Percentiles rank a stretch among this genome's conserved stretches.
phyloP scores from a whole-genome alignment of 1,140 invertebrate genomes.

The Ceratosolen fusciceps region DNA sequence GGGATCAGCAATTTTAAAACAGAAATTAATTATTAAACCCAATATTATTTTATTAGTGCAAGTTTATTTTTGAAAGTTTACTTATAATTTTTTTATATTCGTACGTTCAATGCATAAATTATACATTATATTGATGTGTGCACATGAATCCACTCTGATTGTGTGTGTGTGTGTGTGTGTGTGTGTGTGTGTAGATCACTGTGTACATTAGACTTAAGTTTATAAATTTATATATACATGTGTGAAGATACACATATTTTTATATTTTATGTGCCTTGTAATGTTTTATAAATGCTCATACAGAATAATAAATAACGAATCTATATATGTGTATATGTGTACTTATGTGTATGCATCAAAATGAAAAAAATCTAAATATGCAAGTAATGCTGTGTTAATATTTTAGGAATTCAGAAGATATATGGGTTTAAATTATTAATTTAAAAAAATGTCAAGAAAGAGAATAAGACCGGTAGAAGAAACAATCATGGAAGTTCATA shows the following conservation, averaged over 20 bases:
- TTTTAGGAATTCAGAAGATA: slow-evolving; percentile 40
- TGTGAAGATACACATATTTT: too few species aligned
- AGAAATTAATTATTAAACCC: slow-evolving; percentile 15
- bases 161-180: too few species aligned
- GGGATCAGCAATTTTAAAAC: not conserved
- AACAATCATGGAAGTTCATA: slow-evolving; percentile 52
- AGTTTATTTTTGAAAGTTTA: not conserved
- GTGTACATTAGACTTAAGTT: too few species aligned
- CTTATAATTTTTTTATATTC: slow-evolving; percentile 1
- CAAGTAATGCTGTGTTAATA: slow-evolving; percentile 8
- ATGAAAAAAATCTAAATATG: slow-evolving; percentile 13
- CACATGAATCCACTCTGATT: not conserved
- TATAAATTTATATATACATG: too few species aligned
- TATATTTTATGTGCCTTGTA: too few species aligned
- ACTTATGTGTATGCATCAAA: too few species aligned
- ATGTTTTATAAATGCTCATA: too few species aligned
- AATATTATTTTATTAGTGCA: not conserved
- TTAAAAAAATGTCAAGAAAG: slow-evolving; percentile 62
- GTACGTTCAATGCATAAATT: not conserved
- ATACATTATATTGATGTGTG: not conserved
- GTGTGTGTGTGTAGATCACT: too few species aligned
- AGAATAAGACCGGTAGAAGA: slow-evolving; percentile 52
- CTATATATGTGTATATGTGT: too few species aligned
- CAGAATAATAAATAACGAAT: too few species aligned
- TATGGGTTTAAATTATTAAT: slow-evolving; percentile 49